A percentile compares a stretch with the other conserved stretches of the same genome.
These are phyloP conservation scores for Mylabris sibirica DNA, from an alignment of 2,888 invertebrate species.

Conservation along the genomic window DNA sequence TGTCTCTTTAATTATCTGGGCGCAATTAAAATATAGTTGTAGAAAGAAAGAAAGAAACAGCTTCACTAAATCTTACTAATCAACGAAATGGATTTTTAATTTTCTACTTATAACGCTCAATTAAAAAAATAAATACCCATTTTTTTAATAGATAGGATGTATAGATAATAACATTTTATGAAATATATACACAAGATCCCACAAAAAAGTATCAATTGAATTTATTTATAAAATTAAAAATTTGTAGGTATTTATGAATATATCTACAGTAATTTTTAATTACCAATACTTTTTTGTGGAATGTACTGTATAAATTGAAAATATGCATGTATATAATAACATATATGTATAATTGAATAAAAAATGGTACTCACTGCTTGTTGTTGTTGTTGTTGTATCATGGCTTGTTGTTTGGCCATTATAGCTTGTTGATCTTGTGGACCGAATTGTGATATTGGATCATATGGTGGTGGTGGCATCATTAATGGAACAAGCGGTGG, in stretches of 20 bases:
- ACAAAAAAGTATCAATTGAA: background rate
- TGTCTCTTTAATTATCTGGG: slow-evolving; percentile 33
- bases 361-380: slow-evolving; percentile 66
- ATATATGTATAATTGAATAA: slow-evolving; percentile 12
- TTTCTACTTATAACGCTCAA: background rate
- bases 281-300: background rate
- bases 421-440: slow-evolving; percentile 63
- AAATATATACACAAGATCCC: background rate
- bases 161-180: too few relatives aligned
- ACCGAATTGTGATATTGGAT: slow-evolving; percentile 70
- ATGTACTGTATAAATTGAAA: background rate
- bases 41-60: slow-evolving; percentile 2
- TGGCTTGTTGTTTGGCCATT: slow-evolving; percentile 75
- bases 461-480: slow-evolving; percentile 85
- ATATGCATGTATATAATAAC: background rate
- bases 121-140: background rate
- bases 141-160: too few relatives aligned
- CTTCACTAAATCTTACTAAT: slow-evolving; percentile 15
- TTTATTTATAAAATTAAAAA: too few relatives aligned
- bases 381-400: slow-evolving; percentile 68
- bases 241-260: too few relatives aligned
- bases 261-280: too few relatives aligned
- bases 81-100: slow-evolving; percentile 11
- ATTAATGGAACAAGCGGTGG: slow-evolving; percentile 90
- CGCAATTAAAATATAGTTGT: slow-evolving; percentile 18